These are phyloP conservation scores for Neodiprion lecontei DNA, from an alignment of 1,140 invertebrate genomes.

Conservation along the genomic window DNA sequence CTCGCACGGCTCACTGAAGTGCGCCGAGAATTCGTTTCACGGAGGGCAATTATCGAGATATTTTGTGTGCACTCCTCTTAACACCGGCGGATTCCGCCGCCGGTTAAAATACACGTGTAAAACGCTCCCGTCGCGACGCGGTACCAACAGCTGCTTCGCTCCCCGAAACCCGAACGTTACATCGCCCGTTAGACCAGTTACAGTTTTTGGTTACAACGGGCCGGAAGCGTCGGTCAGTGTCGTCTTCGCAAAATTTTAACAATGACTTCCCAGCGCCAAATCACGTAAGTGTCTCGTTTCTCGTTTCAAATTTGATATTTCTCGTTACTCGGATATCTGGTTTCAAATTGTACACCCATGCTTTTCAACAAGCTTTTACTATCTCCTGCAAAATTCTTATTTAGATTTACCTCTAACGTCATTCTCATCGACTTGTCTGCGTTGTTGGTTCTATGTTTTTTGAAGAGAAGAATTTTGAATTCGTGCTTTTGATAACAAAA, in stretches of 20 bases:
- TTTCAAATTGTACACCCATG: too few relatives aligned
- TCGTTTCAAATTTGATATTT: too few relatives aligned
- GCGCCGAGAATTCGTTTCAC: background rate
- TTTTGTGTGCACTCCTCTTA: conserved; percentile 39
- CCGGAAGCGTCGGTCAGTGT: background rate
- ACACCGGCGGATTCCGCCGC: conserved; percentile 11
- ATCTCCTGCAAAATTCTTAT: too few relatives aligned
- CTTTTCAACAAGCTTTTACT: too few relatives aligned
- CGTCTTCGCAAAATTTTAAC: background rate
- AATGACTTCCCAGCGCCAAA: background rate
- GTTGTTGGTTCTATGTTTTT: too few relatives aligned
- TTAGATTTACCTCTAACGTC: too few relatives aligned
- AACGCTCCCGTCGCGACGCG: background rate
- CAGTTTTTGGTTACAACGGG: background rate
- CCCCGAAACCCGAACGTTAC: background rate
- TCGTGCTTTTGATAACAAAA: too few relatives aligned
- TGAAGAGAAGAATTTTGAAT: too few relatives aligned
- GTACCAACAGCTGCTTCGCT: background rate
- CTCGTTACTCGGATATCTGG: too few relatives aligned
- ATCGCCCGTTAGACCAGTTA: background rate
- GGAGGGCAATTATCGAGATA: conserved; percentile 32
- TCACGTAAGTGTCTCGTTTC: background rate
- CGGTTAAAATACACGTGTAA: too few relatives aligned
- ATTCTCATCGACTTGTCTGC: too few relatives aligned
- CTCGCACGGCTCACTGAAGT: too few relatives aligned